Conservation (phyloP, 2,113 vertebrate species). For the Phrynosoma blainvillii region DNA sequence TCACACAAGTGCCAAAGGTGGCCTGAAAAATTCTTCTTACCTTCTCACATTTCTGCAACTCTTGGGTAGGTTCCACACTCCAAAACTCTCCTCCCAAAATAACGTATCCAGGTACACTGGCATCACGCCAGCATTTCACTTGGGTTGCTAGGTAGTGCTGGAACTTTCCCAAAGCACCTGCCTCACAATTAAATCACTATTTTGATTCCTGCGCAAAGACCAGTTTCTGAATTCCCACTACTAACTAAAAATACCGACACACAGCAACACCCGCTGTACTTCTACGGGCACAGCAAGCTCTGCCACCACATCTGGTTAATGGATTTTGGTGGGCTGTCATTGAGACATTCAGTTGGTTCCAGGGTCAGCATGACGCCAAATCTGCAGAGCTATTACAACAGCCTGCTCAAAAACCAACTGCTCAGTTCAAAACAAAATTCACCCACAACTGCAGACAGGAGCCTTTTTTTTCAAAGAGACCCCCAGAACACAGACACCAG, state of each 20-base stretch:
- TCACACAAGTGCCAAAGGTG: neutral
- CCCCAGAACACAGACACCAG: accelerated
- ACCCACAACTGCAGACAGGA: too few relatives aligned
- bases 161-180: neutral
- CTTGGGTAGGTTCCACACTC: neutral
- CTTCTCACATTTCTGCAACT: neutral
- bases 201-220: neutral
- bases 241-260: neutral
- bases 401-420: neutral
- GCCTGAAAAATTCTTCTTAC: neutral
- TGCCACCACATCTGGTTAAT: neutral
- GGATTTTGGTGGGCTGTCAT: neutral
- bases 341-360: neutral
- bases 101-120: too few relatives aligned
- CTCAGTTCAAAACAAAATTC: neutral
- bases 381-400: neutral
- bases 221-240: too few relatives aligned
- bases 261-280: too few relatives aligned
- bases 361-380: neutral
- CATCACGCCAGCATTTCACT: neutral
- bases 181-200: neutral
- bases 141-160: neutral
- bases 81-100: neutral
- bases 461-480: neutral
- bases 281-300: neutral